Evolutionary conservation across 2,797 vertebrate genomes (phyloP), one percentile per base, ranked within the genome.

Genomic region (Esox masquinongy): DNA sequence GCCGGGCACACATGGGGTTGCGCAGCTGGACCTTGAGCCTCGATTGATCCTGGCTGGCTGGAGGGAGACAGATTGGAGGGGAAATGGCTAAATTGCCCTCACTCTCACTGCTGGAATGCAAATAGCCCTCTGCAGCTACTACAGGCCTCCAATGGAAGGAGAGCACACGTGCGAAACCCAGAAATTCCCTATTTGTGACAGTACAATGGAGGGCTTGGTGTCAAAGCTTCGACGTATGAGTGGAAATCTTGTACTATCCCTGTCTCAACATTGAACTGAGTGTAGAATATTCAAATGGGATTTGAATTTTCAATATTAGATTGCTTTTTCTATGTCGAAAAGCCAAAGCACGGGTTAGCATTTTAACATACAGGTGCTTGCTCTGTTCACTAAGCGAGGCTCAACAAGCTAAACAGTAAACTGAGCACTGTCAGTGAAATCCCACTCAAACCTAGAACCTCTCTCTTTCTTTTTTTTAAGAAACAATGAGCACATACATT

Each of bases 11-110:
- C 90, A 92, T 90, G 90, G 86, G 82, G 86, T 11, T 24, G 78
- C 76, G 85, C 93, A 95, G 93, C 94, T 95, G 94, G 87, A 87
- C 81, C 93, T 94, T 93, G 87, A 87, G 82, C 82, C 80, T 88
- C 86, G 87, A 91, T 93, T 94, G 93, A 94, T 94, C 86, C 84
- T 85, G 86, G 83, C 84, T 87, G 87, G 87, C 86, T 89, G 80
- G 83, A 86, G 91, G 90, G 92, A 95, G 92, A 95, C 91, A 91
- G 92, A 95, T 94, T 94, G 93, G 91, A 92, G 88, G 91, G 94
- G 94, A 95, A 95, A 95, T 85, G 90, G 92, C 90, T 92, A 94
- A 95, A 95, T 94, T 94, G 93, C 90, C 88, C 86, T 84, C 88
- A 93, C 93, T 93, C 91, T 94, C 90, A 85, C 92, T 93, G 88